Conservation (phyloP, 2,888 invertebrate species). For the Lithodes maja region DNA sequence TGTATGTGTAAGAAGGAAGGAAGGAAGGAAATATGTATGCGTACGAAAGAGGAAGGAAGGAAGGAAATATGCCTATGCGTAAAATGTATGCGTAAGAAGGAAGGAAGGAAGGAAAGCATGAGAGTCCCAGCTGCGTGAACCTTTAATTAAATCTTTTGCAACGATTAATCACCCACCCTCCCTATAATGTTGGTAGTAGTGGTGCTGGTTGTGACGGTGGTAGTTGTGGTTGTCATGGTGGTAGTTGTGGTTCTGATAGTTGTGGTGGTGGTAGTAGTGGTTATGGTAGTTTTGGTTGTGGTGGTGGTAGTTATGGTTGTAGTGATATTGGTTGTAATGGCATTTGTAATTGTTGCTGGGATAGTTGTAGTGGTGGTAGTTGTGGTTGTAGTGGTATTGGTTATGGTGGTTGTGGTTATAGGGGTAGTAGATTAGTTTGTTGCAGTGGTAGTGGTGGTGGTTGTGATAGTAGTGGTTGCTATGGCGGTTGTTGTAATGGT, state of each 20-base stretch:
- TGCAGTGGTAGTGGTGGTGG: neutral
- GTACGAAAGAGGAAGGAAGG: neutral
- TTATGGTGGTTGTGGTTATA: neutral
- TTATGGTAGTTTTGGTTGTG: neutral
- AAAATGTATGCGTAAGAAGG: neutral
- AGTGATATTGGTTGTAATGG: neutral
- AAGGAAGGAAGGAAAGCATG: neutral
- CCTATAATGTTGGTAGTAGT: neutral
- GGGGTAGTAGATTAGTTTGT: neutral
- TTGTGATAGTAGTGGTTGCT: neutral
- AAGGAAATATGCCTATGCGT: neutral
- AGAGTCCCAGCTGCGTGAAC: neutral
- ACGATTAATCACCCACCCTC: neutral
- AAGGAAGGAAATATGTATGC: neutral
- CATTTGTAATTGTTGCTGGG: neutral
- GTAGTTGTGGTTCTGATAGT: neutral
- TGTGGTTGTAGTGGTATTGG: neutral
- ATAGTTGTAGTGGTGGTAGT: conserved; percentile 2
- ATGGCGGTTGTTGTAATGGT: neutral
- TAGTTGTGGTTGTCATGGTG: neutral
- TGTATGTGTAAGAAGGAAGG: neutral
- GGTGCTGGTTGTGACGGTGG: neutral
- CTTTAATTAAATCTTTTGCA: neutral
- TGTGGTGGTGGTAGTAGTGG: neutral
- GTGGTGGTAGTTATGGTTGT: neutral